Base-by-base conservation (phyloP, 2,888 invertebrate genomes). In the Silvanus unidentatus region DNA sequence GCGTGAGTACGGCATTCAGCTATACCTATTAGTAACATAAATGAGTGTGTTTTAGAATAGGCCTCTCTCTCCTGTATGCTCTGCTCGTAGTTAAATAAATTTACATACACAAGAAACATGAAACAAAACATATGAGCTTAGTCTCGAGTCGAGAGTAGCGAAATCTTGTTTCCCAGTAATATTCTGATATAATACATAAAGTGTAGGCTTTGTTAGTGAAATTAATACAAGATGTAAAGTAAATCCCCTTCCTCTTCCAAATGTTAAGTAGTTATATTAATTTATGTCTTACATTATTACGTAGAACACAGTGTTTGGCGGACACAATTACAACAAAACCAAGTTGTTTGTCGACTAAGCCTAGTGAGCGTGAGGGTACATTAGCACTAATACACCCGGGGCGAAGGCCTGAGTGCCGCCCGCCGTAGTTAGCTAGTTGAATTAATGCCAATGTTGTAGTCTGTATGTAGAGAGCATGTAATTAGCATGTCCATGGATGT, bases 401-500 rank as follows among this genome's bases (percentile, higher is more conserved):
- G 65, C 64, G 64, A 60, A 37, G 62, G 62, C 61, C 59, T 29
- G 40, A 39, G 8, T 43, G 38, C 28, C 63, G 62, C 58, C 50
- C 59, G n/a, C n/a, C n/a, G 64, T 65, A 63, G 64, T 65, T 66
- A 65, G 64, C 67, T 67, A 67, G 68, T 69, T 68, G 69, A 70
- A 70, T 69, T 70, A 71, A 70, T 69, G 66, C 68, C 66, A 61
- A 67, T 66, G 67, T 66, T 69, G 69, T 70, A 69, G 69, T 66
- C 67, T 68, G 68, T 69, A 69, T 69, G 70, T 69, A 69, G 69
- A 69, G 69, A 67, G 69, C 68, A 60, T 71, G 71, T 71, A 71
- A 71, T 71, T 71, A 71, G 68, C 71, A 69, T 71, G 71, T 71
- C 70, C 68, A 65, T 69, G 68, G 63, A 66, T 70, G 69, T 68